Conservation (phyloP, 2,113 vertebrate species). For the Sigmodon hispidus region DNA sequence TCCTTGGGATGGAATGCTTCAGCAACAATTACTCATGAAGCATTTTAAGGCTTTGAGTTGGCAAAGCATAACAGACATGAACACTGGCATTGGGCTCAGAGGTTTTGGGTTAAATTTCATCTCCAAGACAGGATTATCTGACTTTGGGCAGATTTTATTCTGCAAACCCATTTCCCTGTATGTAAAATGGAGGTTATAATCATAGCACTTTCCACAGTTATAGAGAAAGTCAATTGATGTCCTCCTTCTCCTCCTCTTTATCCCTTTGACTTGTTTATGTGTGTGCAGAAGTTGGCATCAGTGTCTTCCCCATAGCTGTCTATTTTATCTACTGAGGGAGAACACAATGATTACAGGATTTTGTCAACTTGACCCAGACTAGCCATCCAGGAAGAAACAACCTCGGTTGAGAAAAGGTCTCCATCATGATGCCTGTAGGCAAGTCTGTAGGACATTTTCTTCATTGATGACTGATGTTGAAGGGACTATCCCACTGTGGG, state of each 20-base stretch:
- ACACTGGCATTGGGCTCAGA: background rate
- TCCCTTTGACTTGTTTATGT: background rate
- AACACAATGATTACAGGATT: background rate
- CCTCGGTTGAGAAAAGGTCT: background rate
- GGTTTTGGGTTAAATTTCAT: background rate
- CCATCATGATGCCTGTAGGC: background rate
- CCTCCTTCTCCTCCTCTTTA: background rate
- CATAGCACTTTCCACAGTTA: background rate
- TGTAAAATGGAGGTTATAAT: background rate
- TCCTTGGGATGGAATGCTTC: background rate
- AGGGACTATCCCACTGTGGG: background rate
- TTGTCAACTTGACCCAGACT: background rate
- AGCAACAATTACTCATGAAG: no score
- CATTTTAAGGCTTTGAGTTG: background rate
- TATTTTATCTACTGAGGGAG: background rate
- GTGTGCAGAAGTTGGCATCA: background rate
- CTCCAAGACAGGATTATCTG: background rate
- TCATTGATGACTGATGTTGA: background rate
- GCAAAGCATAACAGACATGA: background rate
- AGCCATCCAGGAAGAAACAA: background rate
- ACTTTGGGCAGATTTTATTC: background rate
- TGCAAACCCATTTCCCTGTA: background rate
- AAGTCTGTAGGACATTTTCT: background rate
- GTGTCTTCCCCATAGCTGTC: background rate
- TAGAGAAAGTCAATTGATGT: background rate